Evolutionary conservation across 2,797 vertebrate species (phyloP).

Genomic region (Knipowitschia caucasica): DNA sequence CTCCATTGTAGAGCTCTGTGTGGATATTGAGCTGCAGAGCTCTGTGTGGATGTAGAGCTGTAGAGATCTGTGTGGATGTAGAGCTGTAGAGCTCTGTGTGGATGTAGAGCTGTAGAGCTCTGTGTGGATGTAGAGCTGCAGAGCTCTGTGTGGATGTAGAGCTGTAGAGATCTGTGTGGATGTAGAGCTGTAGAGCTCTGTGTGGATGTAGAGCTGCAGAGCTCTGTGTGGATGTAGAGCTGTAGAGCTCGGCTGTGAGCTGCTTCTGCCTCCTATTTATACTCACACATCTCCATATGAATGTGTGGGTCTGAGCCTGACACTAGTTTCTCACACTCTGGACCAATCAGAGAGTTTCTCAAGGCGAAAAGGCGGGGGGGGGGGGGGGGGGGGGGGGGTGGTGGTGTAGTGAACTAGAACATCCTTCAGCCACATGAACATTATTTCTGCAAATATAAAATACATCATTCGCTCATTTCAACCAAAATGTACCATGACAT

Average conservation of each 20-base stretch:
- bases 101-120: no score
- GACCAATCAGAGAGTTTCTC: constrained; percentile 78
- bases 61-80: constrained; percentile 57
- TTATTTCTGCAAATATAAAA: no score
- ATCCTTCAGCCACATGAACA: no score
- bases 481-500: no score
- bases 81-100: no score
- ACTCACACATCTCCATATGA: constrained; percentile 71
- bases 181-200: constrained; percentile 70
- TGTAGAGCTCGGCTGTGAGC: constrained; percentile 61
- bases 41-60: constrained; percentile 76
- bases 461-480: no score
- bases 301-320: constrained; percentile 76
- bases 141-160: constrained; percentile 57
- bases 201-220: constrained; percentile 60
- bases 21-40: no score
- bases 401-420: no score
- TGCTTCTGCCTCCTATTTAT: constrained; percentile 78
- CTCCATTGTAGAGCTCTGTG: no score
- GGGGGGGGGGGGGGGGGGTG: constrained; percentile 47
- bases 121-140: constrained; percentile 74
- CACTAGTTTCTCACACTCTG: constrained; percentile 82
- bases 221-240: constrained; percentile 76
- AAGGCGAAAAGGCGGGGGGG: constrained; percentile 27
- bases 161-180: constrained; percentile 77